Evolutionary conservation across 2,113 vertebrate species (phyloP).

Genomic region (Actenoides lindsayi): DNA sequence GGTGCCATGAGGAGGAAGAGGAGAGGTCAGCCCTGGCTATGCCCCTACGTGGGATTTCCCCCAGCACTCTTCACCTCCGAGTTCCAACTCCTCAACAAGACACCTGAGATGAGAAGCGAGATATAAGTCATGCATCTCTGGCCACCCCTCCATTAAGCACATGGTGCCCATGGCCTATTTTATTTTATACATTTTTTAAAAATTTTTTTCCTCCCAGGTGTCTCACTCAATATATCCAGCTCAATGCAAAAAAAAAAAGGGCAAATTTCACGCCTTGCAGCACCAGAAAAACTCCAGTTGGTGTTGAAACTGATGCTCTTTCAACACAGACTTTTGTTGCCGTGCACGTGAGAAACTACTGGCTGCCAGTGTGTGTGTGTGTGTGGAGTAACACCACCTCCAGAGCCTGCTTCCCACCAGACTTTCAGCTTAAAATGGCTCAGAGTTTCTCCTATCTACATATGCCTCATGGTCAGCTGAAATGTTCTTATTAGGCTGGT

Average conservation of each 20-base stretch:
- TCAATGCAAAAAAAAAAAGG: neutral
- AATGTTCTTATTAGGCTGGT: conserved; percentile 29
- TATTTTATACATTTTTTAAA: neutral
- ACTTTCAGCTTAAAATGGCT: conserved; percentile 39
- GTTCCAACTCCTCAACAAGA: neutral
- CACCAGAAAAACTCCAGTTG: neutral
- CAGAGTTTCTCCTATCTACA: conserved; percentile 31
- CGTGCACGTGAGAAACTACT: neutral
- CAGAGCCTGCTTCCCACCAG: conserved; percentile 18
- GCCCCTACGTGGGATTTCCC: neutral
- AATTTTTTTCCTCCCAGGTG: neutral
- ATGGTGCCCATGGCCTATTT: neutral
- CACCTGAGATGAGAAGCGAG: neutral
- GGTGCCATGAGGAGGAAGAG: neutral
- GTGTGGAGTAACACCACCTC: conserved; percentile 19
- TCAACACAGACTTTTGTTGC: neutral
- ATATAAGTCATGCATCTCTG: neutral
- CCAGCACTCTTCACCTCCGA: neutral
- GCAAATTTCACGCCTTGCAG: neutral
- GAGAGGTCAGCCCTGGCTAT: accelerated
- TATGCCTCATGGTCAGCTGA: neutral
- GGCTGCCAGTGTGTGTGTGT: neutral
- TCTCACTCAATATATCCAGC: neutral
- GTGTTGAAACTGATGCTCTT: neutral
- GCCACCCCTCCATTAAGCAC: neutral